A percentile compares a stretch with the other conserved stretches of the same genome.
phyloP scores from a whole-genome alignment of 64 coral and sea anemone species.

The Stichodactyla helianthus region DNA sequence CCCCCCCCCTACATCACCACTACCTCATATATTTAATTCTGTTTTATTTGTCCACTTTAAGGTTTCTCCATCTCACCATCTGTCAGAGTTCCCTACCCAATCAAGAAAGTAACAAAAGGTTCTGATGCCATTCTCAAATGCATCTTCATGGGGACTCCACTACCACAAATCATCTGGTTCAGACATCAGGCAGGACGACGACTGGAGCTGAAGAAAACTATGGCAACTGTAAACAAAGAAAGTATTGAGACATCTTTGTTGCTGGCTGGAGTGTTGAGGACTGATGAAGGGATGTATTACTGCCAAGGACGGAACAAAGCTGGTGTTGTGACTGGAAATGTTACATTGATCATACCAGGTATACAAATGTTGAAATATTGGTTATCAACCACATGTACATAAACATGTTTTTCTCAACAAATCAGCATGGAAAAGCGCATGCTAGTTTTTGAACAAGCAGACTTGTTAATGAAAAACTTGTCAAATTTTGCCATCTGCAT shows the following conservation, averaged over 20 bases:
- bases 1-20: no score
- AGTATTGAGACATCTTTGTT: slow-evolving; percentile 12
- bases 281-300: slow-evolving; percentile 28
- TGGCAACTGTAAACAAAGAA: not conserved
- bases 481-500: no score
- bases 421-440: no score
- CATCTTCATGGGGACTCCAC: slow-evolving; percentile 20
- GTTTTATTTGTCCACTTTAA: not conserved
- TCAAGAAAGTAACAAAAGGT: not conserved
- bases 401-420: no score
- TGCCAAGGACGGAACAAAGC: slow-evolving; percentile 9
- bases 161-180: slow-evolving; percentile 39
- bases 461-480: no score
- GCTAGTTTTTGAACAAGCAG: no score
- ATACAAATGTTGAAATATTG: not conserved
- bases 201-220: not conserved
- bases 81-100: not conserved
- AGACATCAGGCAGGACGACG: not conserved
- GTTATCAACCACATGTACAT: no score
- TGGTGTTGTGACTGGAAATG: slow-evolving; percentile 26
- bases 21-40: not conserved
- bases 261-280: not conserved
- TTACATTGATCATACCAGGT: slow-evolving; percentile 40
- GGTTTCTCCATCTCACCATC: not conserved
- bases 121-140: slow-evolving; percentile 38